phyloP scores from a whole-genome alignment of 2,888 invertebrate genomes.

The Penaeus monodon region DNA sequence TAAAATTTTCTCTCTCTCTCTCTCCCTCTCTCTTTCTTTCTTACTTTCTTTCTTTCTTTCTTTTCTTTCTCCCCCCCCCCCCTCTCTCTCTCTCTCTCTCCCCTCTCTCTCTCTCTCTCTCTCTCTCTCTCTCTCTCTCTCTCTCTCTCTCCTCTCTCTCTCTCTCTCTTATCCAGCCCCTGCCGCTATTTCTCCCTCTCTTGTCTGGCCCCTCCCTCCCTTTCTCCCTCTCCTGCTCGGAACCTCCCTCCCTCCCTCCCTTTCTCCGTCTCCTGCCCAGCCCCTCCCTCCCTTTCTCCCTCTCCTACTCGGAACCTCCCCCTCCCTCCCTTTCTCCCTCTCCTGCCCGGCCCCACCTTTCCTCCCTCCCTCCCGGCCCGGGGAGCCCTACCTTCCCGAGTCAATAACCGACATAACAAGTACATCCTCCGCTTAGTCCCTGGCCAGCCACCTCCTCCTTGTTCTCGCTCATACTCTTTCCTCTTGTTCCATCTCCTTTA shows the following conservation, averaged over 20 bases:
- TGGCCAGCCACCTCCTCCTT: too few species aligned
- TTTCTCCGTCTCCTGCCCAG: too few species aligned
- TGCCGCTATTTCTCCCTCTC: neutral
- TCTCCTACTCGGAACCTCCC: neutral
- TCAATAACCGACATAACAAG: too few species aligned
- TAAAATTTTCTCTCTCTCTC: neutral
- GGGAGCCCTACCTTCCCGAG: too few species aligned
- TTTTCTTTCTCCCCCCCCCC: neutral
- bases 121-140: neutral
- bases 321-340: too few species aligned
- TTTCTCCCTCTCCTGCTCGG: neutral
- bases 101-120: neutral
- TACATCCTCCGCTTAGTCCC: too few species aligned
- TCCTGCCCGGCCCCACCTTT: neutral
- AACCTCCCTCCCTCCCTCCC: too few species aligned
- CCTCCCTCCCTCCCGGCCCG: neutral
- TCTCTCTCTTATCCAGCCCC: neutral
- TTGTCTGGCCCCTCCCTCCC: neutral
- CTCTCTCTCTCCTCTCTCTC: too few species aligned
- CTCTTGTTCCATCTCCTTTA: too few species aligned
- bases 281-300: neutral
- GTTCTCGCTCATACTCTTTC: too few species aligned
- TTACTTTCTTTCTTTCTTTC: neutral
- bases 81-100: conserved; percentile 12
- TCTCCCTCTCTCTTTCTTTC: neutral